phyloP scores from a whole-genome alignment of 2,797 vertebrate genomes.

The Hozukius guyotensis region DNA sequence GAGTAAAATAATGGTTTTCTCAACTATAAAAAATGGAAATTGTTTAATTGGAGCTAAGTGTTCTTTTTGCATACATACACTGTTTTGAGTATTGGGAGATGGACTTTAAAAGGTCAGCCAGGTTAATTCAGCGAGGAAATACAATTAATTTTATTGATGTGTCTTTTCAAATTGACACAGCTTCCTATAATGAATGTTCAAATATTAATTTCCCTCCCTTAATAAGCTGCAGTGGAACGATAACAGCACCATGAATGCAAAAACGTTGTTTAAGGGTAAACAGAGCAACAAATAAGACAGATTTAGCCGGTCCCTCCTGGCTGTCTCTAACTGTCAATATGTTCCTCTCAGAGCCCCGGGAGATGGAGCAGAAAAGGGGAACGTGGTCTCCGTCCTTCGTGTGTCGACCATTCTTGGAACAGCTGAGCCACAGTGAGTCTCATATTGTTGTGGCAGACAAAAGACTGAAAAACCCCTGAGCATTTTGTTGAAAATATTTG shows the following conservation, averaged over 20 bases:
- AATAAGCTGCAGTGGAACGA: constrained; percentile 38
- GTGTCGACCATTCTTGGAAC: constrained; percentile 36
- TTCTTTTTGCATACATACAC: background rate
- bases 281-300: constrained; percentile 32
- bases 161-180: constrained; percentile 37
- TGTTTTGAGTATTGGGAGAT: constrained; percentile 18
- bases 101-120: constrained; percentile 19
- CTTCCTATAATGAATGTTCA: constrained; percentile 32
- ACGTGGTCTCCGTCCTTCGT: constrained; percentile 67
- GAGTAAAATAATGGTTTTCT: too few species aligned
- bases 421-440: constrained; percentile 66
- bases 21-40: background rate
- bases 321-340: constrained; percentile 32
- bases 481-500: constrained; percentile 9
- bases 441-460: background rate
- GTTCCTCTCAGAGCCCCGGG: constrained; percentile 59
- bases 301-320: constrained; percentile 5
- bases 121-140: constrained; percentile 50
- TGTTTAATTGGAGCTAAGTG: background rate
- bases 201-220: constrained; percentile 37
- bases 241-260: constrained; percentile 37
- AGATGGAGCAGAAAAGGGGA: constrained; percentile 38
- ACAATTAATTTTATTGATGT: constrained; percentile 61
- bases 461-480: background rate
- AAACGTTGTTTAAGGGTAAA: constrained; percentile 42